Percentiles rank a stretch among this genome's conserved stretches.
Evolutionary conservation across 2,888 invertebrate species (phyloP).

Genomic region (Pantelozetes paolii): DNA sequence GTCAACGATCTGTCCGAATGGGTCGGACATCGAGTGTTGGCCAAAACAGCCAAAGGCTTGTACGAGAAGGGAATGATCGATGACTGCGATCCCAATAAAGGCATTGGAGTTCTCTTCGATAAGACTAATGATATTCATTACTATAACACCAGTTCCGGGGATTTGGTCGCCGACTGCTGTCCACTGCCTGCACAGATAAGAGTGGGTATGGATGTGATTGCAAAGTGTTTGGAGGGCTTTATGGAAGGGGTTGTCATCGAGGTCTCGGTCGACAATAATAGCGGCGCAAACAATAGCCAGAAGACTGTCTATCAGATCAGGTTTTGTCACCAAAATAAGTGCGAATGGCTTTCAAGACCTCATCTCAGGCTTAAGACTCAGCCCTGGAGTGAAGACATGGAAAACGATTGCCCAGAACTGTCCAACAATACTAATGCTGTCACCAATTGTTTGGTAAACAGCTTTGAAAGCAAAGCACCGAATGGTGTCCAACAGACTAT

Average conservation of each 20-base stretch:
- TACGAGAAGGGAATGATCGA: slow-evolving; percentile 34
- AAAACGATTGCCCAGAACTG: slow-evolving; percentile 50
- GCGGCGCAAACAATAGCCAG: slow-evolving; percentile 14
- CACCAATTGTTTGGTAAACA: too few species aligned
- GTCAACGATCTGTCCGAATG: slow-evolving; percentile 39
- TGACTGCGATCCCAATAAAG: slow-evolving; percentile 24
- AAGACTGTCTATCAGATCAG: slow-evolving; percentile 67
- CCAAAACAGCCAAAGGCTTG: background rate
- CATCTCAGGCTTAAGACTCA: slow-evolving; percentile 83
- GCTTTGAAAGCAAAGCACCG: background rate
- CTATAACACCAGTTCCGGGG: background rate
- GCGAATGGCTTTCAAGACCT: slow-evolving; percentile 71
- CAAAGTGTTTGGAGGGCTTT: slow-evolving; percentile 61
- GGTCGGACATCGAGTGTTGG: slow-evolving; percentile 31
- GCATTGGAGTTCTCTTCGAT: slow-evolving; percentile 36
- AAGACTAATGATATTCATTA: slow-evolving; percentile 21
- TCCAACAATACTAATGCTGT: background rate
- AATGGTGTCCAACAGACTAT: slow-evolving; percentile 4
- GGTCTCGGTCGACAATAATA: slow-evolving; percentile 58
- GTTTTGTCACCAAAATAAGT: slow-evolving; percentile 50
- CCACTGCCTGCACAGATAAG: slow-evolving; percentile 71
- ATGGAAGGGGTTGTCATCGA: slow-evolving; percentile 75
- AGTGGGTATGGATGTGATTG: slow-evolving; percentile 73
- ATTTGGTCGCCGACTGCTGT: slow-evolving; percentile 66
- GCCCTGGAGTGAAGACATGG: slow-evolving; percentile 95